These are phyloP conservation scores for Automeris io DNA, from an alignment of 2,888 invertebrate species.

Conservation along the genomic window DNA sequence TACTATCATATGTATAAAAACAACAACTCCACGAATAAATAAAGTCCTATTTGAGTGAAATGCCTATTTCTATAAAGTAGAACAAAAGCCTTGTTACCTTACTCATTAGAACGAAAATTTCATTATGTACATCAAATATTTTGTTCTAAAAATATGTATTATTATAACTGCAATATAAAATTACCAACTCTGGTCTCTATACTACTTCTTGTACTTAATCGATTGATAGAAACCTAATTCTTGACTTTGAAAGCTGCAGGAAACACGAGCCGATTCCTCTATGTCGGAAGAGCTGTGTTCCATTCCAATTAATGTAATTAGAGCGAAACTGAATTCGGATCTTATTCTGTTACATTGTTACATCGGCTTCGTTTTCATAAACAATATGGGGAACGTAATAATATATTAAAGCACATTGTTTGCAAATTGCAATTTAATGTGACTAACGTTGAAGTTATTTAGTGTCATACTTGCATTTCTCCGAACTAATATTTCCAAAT, in stretches of 20 bases:
- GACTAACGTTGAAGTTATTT: not conserved
- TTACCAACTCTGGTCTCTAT: constrained; percentile 57
- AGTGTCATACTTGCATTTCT: constrained; percentile 1
- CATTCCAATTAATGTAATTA: constrained; percentile 77
- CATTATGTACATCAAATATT: too few relatives aligned
- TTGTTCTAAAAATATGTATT: too few relatives aligned
- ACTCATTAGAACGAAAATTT: too few relatives aligned
- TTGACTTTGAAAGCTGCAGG: constrained; percentile 80
- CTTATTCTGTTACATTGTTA: constrained; percentile 32
- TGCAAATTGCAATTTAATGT: too few relatives aligned
- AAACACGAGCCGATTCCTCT: constrained; percentile 81
- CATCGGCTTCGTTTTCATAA: constrained; percentile 6
- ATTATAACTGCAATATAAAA: constrained; percentile 28
- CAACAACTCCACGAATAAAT: too few relatives aligned
- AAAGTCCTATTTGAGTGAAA: too few relatives aligned
- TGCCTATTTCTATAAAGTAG: too few relatives aligned
- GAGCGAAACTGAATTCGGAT: constrained; percentile 62
- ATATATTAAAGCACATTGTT: not conserved
- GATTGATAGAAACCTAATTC: constrained; percentile 62
- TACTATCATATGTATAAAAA: too few relatives aligned
- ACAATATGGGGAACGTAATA: not conserved
- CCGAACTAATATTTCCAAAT: not conserved
- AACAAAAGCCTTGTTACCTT: too few relatives aligned
- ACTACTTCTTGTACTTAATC: constrained; percentile 52
- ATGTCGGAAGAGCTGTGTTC: constrained; percentile 84